phyloP scores from a whole-genome alignment of 2,113 vertebrate genomes.

The Triplophysa tibetana region DNA sequence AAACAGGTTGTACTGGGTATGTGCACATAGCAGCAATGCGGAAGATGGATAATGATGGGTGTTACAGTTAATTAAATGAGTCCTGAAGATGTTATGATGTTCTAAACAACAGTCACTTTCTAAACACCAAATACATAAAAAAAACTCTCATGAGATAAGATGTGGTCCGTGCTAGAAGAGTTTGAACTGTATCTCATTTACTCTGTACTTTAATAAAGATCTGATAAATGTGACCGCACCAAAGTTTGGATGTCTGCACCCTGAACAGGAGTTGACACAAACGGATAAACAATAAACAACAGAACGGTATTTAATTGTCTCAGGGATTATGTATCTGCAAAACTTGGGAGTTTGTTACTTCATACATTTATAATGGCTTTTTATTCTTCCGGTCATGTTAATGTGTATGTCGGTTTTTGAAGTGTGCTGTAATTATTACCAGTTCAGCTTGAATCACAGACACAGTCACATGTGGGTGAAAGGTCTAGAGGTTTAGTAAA shows the following conservation, averaged over 20 bases:
- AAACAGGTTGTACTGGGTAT: too few species aligned
- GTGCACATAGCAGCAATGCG: too few species aligned
- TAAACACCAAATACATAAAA: not conserved
- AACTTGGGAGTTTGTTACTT: too few species aligned
- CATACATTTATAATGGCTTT: not conserved
- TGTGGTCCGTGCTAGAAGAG: not conserved
- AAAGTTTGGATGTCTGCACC: too few species aligned
- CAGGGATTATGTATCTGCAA: too few species aligned
- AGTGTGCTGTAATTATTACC: constrained; percentile 53
- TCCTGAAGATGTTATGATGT: too few species aligned
- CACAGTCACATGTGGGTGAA: not conserved
- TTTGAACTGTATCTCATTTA: not conserved
- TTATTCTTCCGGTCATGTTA: not conserved
- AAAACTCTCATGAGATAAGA: not conserved
- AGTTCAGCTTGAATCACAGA: not conserved
- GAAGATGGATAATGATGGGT: too few species aligned
- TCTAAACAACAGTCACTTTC: not conserved
- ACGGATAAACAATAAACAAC: too few species aligned
- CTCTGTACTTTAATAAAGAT: not conserved
- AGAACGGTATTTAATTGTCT: too few species aligned
- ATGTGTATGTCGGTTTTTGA: not conserved
- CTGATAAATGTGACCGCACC: too few species aligned
- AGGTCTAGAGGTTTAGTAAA: constrained; percentile 19
- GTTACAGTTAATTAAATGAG: too few species aligned
- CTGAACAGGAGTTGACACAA: too few species aligned